Evolutionary conservation across 2,113 vertebrate species (phyloP).

Genomic region (Psammodynastes pulverulentus): DNA sequence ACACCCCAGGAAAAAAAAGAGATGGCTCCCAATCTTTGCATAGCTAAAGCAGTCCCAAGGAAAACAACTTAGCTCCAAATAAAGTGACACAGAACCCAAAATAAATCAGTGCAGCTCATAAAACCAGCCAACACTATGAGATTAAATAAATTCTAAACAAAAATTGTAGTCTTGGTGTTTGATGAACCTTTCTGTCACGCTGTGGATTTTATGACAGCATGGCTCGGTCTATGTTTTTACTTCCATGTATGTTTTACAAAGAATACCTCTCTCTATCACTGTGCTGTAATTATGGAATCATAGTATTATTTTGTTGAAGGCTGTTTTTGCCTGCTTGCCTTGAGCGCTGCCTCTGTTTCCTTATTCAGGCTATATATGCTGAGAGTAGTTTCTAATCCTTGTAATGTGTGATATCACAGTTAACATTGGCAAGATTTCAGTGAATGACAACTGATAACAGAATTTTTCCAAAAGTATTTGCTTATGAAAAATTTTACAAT

Average conservation of each 20-base stretch:
- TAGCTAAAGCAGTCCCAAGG: not conserved
- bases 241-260: not conserved
- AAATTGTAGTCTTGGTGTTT: not conserved
- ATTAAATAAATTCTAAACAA: not conserved
- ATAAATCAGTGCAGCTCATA: not conserved
- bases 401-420: not conserved
- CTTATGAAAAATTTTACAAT: not conserved
- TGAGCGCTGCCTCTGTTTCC: not conserved
- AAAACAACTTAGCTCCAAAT: not conserved
- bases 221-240: not conserved
- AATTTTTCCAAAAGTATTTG: conserved; percentile 1
- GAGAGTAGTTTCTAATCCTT: not conserved
- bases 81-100: not conserved
- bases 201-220: not conserved
- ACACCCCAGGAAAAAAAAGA: not conserved
- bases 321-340: not conserved
- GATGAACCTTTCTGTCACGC: fast-evolving
- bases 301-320: not conserved
- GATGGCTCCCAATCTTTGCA: not conserved
- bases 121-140: not conserved
- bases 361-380: not conserved
- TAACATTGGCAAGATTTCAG: not conserved
- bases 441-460: conserved; percentile 7
- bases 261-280: not conserved
- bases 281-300: not conserved